Percentiles rank a stretch among this genome's conserved stretches.
Evolutionary conservation across 2,113 vertebrate genomes (phyloP).

Genomic region (Toxostoma redivivum): DNA sequence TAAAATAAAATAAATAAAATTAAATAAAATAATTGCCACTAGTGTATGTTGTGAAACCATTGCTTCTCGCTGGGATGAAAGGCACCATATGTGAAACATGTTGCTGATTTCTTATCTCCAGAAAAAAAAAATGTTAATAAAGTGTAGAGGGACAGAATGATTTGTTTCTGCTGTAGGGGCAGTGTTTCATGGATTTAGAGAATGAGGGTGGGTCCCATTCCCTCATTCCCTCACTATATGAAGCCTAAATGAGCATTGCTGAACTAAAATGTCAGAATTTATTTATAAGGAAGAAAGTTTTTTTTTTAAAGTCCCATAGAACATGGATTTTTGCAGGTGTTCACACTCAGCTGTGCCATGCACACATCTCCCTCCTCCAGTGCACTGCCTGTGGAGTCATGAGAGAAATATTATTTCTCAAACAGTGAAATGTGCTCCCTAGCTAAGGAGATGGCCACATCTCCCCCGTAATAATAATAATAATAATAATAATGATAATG

Average conservation of each 20-base stretch:
- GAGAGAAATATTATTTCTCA: neutral
- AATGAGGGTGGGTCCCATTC: neutral
- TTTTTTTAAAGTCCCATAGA: neutral
- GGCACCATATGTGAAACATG: neutral
- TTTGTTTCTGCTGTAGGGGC: neutral
- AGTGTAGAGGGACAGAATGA: neutral
- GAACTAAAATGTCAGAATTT: neutral
- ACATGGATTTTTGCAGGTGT: neutral
- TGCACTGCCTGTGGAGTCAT: neutral
- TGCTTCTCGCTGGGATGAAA: neutral
- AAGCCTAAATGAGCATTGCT: neutral
- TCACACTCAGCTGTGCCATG: fast-evolving
- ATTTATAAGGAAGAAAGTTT: neutral
- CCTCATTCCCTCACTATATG: neutral
- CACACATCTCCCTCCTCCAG: neutral
- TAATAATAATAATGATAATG: fast-evolving
- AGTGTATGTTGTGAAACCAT: neutral
- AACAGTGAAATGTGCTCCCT: neutral
- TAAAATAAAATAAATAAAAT: neutral
- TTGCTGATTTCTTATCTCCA: neutral
- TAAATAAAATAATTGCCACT: neutral
- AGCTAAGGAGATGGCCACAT: neutral
- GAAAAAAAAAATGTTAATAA: neutral
- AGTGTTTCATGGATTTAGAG: neutral
- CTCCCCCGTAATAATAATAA: neutral